Evolutionary conservation across 2,113 vertebrate species (phyloP), one percentile per base, ranked within the genome.

Genomic region (Coracopsis vasa): DNA sequence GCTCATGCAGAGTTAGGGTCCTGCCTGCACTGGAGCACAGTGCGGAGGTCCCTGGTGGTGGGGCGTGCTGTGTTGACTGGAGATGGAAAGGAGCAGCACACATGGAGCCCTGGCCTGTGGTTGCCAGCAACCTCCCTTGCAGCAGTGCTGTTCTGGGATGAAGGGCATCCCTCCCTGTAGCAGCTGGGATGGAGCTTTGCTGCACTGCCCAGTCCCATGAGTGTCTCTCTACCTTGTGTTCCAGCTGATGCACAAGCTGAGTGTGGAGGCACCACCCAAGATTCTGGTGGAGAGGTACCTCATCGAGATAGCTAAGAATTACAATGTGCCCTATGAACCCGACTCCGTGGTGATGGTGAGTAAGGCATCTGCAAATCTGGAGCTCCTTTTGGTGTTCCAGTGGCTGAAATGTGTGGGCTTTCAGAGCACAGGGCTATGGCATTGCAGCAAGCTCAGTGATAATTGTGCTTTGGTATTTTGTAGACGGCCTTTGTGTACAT

Each of bases 261-360:
- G 99, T 1, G 98, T 99, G 80, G 99, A 99, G 96, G 99, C 99
- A 3, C 99, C 99, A 12, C 99, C 99, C 70, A 99, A 99, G 98
- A 99, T 99, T 94, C 96, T 99, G 88, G 99, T 99, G 92, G 99
- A 99, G 95, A 98, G 99, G 85, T 99, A 99, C 92, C 98, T 99
- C 95, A 99, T 99, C 7, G 99, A 99, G 98, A 99, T 99, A 28
- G 99, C 99, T 62, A 99, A 99, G 98, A 99, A 99, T 97, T 99
- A 99, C 91, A 99, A 99, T 15, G 99, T 99, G 19, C 99, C 99
- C 10, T 99, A 99, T 60, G 99, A 99, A 53, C 99, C 99, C 21
- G 99, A 99, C 42, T 99, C 99, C 0, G 98, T 99, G 97, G 99
- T 99, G 93, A 98, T 99, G 98, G 99, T 99, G 97, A 98, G 99